These are phyloP conservation scores for Campoletis raptor DNA, from an alignment of 2,888 invertebrate species.

Conservation along the genomic window DNA sequence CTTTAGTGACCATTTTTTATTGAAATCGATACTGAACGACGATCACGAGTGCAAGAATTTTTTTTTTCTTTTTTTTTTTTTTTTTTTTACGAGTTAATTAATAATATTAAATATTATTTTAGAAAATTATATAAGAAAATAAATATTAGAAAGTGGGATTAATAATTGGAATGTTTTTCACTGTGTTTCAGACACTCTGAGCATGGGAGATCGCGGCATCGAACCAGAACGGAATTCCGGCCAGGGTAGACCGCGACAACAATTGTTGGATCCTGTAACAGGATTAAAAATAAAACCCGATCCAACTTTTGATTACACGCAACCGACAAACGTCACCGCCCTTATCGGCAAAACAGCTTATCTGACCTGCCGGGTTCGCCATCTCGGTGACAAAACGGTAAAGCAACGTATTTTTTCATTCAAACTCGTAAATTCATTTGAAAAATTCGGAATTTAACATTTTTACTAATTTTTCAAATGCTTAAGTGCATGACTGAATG, in stretches of 20 bases:
- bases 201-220: conserved; percentile 82
- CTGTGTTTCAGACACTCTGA: conserved; percentile 81
- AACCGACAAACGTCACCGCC: conserved; percentile 83
- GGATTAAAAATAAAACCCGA: conserved; percentile 80
- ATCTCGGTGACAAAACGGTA: conserved; percentile 83
- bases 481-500: too few species aligned
- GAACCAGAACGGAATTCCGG: conserved; percentile 80
- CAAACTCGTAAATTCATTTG: neutral
- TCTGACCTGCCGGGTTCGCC: conserved; percentile 83
- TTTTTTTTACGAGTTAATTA: too few species aligned
- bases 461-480: neutral
- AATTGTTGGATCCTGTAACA: conserved; percentile 79
- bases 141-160: too few species aligned
- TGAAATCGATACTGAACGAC: neutral
- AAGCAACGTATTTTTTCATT: neutral
- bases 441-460: neutral
- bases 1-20: neutral
- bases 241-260: conserved; percentile 81
- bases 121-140: too few species aligned
- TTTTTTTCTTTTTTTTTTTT: too few species aligned
- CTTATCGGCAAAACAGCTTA: conserved; percentile 83
- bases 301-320: conserved; percentile 81
- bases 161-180: neutral
- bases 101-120: too few species aligned
- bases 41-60: neutral